phyloP scores from a whole-genome alignment of 2,797 vertebrate species.

The Acipenser transmontanus region DNA sequence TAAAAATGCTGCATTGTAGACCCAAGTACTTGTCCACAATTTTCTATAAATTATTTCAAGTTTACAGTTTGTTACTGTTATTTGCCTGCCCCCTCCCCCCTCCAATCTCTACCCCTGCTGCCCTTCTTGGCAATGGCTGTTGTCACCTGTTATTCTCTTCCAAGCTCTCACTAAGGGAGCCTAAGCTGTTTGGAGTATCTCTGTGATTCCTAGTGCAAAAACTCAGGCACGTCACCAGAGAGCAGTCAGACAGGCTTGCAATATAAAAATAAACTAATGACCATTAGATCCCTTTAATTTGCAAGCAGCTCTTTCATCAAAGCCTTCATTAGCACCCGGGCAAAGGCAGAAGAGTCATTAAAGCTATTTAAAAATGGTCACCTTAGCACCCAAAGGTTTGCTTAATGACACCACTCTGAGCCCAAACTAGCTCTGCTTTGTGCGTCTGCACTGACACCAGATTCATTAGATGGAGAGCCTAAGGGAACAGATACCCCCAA shows the following conservation, averaged over 20 bases:
- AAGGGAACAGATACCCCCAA: slow-evolving; percentile 28
- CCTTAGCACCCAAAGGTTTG: slow-evolving; percentile 20
- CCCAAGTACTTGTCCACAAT: too few relatives aligned
- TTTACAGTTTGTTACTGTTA: too few relatives aligned
- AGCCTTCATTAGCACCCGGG: slow-evolving; percentile 35
- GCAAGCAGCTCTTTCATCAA: slow-evolving; percentile 28
- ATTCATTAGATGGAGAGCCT: slow-evolving; percentile 32
- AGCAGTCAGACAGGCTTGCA: slow-evolving; percentile 16
- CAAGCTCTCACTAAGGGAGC: too few relatives aligned
- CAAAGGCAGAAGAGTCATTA: slow-evolving; percentile 26
- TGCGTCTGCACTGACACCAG: slow-evolving; percentile 22
- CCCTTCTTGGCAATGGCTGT: too few relatives aligned
- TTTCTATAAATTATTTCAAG: too few relatives aligned
- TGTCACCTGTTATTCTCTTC: too few relatives aligned
- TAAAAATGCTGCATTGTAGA: too few relatives aligned
- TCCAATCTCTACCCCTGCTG: too few relatives aligned
- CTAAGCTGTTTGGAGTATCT: too few relatives aligned
- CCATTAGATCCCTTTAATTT: slow-evolving; percentile 27
- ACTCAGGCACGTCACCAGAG: neutral
- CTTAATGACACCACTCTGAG: slow-evolving; percentile 29
- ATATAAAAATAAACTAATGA: slow-evolving; percentile 45
- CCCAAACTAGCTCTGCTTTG: slow-evolving; percentile 22
- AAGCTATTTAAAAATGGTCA: slow-evolving; percentile 25
- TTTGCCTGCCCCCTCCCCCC: too few relatives aligned
- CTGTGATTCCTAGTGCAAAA: neutral